phyloP scores from a whole-genome alignment of 2,113 vertebrate genomes.

The Misgurnus mizolepis region DNA sequence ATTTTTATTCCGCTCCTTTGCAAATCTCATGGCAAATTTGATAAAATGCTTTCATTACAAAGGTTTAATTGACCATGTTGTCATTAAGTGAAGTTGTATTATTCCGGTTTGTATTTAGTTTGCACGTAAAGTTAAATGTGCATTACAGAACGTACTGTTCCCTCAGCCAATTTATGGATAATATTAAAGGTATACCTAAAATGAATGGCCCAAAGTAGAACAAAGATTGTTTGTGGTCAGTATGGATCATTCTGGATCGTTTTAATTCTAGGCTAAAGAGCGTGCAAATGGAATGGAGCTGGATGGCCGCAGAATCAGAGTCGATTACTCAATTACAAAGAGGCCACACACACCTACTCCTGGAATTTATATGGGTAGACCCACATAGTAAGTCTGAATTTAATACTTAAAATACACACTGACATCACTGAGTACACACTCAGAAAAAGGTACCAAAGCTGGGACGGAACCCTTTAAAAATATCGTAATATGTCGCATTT shows the following conservation, averaged over 20 bases:
- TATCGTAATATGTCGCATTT: no score
- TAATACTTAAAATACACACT: no score
- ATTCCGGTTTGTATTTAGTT: background rate
- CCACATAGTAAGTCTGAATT: constrained; percentile 86
- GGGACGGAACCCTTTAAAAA: no score
- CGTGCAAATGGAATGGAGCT: constrained; percentile 96
- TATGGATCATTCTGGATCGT: background rate
- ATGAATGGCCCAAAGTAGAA: background rate
- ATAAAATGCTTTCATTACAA: no score
- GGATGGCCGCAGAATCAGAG: constrained; percentile 91
- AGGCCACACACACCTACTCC: constrained; percentile 94
- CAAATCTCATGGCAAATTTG: no score
- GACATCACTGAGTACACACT: no score
- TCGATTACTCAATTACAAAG: constrained; percentile 97
- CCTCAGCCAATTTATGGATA: background rate
- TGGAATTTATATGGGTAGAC: constrained; percentile 97
- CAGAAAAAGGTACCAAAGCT: no score
- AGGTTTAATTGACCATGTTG: background rate
- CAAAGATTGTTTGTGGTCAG: background rate
- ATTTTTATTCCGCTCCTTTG: no score
- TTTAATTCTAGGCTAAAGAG: constrained; percentile 85
- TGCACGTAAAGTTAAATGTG: background rate
- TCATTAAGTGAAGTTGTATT: background rate
- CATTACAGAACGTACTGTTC: background rate
- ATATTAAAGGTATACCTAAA: background rate